These are phyloP conservation scores for Drosophila sproati DNA, from an alignment of 1,140 invertebrate genomes.

Conservation along the genomic window DNA sequence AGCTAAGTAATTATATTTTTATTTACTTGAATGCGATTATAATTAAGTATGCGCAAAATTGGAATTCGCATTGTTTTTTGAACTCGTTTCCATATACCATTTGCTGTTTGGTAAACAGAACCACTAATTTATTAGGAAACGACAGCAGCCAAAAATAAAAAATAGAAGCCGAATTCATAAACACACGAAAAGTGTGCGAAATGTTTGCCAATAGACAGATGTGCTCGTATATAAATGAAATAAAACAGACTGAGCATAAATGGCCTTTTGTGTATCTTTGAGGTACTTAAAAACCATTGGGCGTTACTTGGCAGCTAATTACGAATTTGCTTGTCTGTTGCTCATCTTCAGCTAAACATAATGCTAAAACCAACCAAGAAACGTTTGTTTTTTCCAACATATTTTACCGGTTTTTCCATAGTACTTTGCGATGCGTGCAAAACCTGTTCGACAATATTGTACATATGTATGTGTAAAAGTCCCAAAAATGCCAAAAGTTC, in stretches of 20 bases:
- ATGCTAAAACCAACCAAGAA: background rate
- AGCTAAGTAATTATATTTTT: constrained; percentile 1
- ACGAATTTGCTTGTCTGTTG: background rate
- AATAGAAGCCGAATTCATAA: background rate
- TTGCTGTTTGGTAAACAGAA: constrained; percentile 22
- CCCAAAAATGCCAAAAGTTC: constrained; percentile 22
- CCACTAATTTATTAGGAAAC: constrained; percentile 13
- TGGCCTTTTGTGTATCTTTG: background rate
- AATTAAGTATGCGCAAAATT: constrained; percentile 25
- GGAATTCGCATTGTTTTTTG: background rate
- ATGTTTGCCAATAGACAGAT: constrained; percentile 26
- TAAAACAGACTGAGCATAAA: background rate
- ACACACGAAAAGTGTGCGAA: constrained; percentile 10
- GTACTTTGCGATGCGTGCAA: constrained; percentile 21
- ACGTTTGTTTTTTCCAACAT: constrained; percentile 10
- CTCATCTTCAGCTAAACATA: constrained; percentile 10
- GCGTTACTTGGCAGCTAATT: background rate
- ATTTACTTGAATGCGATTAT: background rate
- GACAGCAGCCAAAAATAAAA: constrained; percentile 14
- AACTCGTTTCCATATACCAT: constrained; percentile 20
- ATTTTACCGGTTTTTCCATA: constrained; percentile 44
- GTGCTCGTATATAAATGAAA: background rate
- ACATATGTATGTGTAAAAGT: background rate
- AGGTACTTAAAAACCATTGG: constrained; percentile 3
- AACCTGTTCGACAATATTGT: constrained; percentile 33